A percentile compares a stretch with the other conserved stretches of the same genome.
These are phyloP conservation scores for Bombyx mori DNA, from an alignment of 1,140 invertebrate species.

Conservation along the genomic window DNA sequence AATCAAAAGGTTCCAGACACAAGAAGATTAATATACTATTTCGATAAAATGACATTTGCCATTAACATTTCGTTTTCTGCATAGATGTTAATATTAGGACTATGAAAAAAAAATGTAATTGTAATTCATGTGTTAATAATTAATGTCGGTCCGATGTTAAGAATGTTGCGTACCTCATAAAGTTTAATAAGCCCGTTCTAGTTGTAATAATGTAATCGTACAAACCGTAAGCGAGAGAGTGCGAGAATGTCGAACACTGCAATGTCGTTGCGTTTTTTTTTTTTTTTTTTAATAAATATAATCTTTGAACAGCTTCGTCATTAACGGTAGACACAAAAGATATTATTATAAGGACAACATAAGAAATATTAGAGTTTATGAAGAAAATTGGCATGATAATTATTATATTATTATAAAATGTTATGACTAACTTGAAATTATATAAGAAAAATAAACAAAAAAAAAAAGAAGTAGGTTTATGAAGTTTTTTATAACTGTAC, in stretches of 20 bases:
- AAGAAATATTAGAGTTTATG: conserved; percentile 38
- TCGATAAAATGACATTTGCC: conserved; percentile 50
- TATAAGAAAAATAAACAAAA: conserved; percentile 32
- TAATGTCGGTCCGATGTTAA: no score
- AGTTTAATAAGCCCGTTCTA: no score
- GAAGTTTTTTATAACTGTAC: conserved; percentile 31
- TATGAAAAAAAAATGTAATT: no score
- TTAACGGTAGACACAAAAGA: conserved; percentile 36
- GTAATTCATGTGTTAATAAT: no score
- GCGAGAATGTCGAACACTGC: no score
- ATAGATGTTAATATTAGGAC: conserved; percentile 34
- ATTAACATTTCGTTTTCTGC: conserved; percentile 48
- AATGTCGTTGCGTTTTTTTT: no score
- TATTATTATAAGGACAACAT: conserved; percentile 34
- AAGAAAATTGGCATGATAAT: conserved; percentile 28
- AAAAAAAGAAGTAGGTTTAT: conserved; percentile 40
- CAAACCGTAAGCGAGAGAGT: no score
- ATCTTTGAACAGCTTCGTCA: conserved; percentile 8
- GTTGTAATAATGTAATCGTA: no score
- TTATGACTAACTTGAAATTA: conserved; percentile 56
- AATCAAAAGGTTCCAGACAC: no score
- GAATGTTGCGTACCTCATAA: no score
- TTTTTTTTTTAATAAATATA: no score
- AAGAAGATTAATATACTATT: conserved; percentile 22
- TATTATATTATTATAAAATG: conserved; percentile 51